These are phyloP conservation scores for Gallinago paraguaiae DNA, from an alignment of 2,113 vertebrate species.

Conservation along the genomic window DNA sequence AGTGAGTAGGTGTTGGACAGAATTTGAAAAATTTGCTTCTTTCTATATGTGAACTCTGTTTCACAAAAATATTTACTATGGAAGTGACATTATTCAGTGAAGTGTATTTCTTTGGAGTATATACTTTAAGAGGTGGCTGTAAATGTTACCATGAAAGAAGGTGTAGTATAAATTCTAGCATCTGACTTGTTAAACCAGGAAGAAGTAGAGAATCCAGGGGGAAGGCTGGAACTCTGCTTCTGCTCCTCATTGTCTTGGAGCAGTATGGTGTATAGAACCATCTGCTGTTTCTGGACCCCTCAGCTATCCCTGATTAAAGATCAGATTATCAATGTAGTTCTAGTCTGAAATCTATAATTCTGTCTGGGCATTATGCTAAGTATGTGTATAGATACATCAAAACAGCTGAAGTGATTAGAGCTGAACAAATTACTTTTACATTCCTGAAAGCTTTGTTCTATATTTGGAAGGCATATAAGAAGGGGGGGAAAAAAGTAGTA, in stretches of 20 bases:
- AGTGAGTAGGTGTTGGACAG: slow-evolving; percentile 16
- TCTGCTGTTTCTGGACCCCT: slow-evolving; percentile 25
- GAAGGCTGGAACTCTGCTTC: not conserved
- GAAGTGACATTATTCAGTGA: not conserved
- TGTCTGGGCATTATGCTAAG: slow-evolving; percentile 69
- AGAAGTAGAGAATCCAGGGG: not conserved
- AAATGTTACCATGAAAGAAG: not conserved
- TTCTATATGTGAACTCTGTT: not conserved
- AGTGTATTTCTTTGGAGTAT: not conserved
- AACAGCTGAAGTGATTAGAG: slow-evolving; percentile 56
- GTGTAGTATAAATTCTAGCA: not conserved
- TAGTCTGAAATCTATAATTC: slow-evolving; percentile 59
- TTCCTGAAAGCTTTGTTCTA: slow-evolving; percentile 38
- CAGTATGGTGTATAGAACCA: not conserved
- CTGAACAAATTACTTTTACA: slow-evolving; percentile 26
- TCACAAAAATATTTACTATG: not conserved
- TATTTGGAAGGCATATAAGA: not conserved
- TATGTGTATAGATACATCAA: not conserved
- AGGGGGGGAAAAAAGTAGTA: not conserved
- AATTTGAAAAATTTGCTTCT: slow-evolving; percentile 23
- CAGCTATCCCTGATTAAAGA: slow-evolving; percentile 39
- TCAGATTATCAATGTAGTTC: slow-evolving; percentile 61
- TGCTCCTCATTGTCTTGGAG: not conserved
- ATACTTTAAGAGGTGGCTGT: not conserved
- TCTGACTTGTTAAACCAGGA: slow-evolving; percentile 4